Percentiles rank a stretch among this genome's conserved stretches.
phyloP scores from a whole-genome alignment of 2,888 invertebrate species.

The Cremastinae sp. region DNA sequence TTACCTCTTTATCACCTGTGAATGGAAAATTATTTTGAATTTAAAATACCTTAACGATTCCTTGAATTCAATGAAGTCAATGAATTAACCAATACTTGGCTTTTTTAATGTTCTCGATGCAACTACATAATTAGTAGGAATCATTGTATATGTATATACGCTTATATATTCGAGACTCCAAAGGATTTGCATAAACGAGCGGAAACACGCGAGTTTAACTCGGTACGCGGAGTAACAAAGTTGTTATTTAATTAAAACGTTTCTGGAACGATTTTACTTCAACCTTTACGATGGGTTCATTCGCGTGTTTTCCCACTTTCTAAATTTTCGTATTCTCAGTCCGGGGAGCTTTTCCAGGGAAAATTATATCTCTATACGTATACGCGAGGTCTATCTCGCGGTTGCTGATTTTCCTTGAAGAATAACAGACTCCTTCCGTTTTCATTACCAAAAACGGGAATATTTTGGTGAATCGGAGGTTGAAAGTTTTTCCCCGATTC shows the following conservation, averaged over 20 bases:
- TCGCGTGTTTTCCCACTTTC: slow-evolving; percentile 49
- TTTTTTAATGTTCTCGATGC: too few species aligned
- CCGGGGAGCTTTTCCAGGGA: background rate
- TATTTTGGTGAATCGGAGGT: slow-evolving; percentile 16
- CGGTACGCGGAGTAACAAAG: slow-evolving; percentile 48
- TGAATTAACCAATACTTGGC: too few species aligned
- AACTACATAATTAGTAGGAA: background rate
- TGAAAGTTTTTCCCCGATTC: background rate
- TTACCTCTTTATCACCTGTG: too few species aligned
- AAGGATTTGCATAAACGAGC: slow-evolving; percentile 52
- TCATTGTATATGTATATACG: background rate
- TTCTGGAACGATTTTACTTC: slow-evolving; percentile 46
- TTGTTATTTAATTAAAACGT: slow-evolving; percentile 60
- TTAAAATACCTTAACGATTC: too few species aligned
- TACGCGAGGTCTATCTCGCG: background rate
- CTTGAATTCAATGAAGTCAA: too few species aligned
- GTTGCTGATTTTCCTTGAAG: slow-evolving; percentile 29
- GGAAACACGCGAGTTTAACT: slow-evolving; percentile 53
- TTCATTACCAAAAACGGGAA: background rate
- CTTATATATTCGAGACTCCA: slow-evolving; percentile 17
- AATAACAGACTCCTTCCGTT: slow-evolving; percentile 10
- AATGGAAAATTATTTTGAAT: too few species aligned
- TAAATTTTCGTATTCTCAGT: slow-evolving; percentile 36
- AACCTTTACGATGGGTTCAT: slow-evolving; percentile 33
- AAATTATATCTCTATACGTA: background rate